Evolutionary conservation across 2,888 invertebrate genomes (phyloP).

Genomic region (Oscheius sp.): DNA sequence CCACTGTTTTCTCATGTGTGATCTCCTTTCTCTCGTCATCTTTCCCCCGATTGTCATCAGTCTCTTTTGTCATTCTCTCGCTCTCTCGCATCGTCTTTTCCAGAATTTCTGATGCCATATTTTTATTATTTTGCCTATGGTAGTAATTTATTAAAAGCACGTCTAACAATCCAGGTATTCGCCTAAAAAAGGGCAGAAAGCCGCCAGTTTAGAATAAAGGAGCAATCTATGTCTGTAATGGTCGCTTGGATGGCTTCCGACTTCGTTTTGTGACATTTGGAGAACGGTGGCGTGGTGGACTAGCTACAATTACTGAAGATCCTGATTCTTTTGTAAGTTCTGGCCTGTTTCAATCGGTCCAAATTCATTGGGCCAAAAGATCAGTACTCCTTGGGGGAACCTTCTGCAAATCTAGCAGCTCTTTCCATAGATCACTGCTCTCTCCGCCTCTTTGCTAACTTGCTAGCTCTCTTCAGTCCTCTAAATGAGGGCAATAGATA

Average conservation of each 20-base stretch:
- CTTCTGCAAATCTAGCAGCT: too few relatives aligned
- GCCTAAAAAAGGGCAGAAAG: too few relatives aligned
- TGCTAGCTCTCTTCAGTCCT: too few relatives aligned
- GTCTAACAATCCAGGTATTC: conserved; percentile 64
- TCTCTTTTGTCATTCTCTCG: neutral
- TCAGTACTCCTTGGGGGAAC: too few relatives aligned
- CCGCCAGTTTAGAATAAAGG: conserved; percentile 63
- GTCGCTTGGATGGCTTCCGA: conserved; percentile 54
- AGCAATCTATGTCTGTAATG: conserved; percentile 62
- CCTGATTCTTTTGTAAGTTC: conserved; percentile 39
- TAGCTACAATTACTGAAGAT: conserved; percentile 55
- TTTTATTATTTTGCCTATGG: conserved; percentile 71
- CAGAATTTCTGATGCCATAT: conserved; percentile 40
- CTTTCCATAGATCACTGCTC: too few relatives aligned
- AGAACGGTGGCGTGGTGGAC: conserved; percentile 65
- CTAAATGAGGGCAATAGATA: too few relatives aligned
- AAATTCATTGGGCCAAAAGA: too few relatives aligned
- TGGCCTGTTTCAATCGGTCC: too few relatives aligned
- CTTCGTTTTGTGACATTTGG: conserved; percentile 62
- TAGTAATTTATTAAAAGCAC: conserved; percentile 64
- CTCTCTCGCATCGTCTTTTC: neutral
- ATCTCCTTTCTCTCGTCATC: neutral
- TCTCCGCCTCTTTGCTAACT: too few relatives aligned
- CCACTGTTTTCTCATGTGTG: neutral
- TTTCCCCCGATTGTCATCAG: neutral